Conservation (phyloP, 2,113 vertebrate species). For the Hyaena hyaena region DNA sequence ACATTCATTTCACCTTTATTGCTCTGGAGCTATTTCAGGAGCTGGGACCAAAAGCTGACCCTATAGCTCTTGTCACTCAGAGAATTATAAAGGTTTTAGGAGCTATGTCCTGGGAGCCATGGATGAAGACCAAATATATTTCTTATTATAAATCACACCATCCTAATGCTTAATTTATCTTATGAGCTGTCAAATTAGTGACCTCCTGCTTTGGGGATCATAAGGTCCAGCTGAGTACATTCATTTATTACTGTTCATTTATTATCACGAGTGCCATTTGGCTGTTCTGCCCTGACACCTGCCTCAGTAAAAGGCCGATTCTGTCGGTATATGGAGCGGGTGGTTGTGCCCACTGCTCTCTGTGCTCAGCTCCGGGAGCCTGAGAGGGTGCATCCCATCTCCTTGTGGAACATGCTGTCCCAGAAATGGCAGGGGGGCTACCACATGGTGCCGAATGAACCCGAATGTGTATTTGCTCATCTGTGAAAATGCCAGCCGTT, state of each 20-base stretch:
- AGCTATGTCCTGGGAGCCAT: neutral
- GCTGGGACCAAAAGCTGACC: neutral
- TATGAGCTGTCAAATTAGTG: neutral
- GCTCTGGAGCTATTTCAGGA: conserved; percentile 8
- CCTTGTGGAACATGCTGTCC: neutral
- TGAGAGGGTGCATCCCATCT: neutral
- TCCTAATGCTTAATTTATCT: neutral
- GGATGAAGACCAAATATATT: neutral
- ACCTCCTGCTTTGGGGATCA: neutral
- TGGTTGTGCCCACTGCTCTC: neutral
- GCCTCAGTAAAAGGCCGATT: neutral
- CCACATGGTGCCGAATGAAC: neutral
- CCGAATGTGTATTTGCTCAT: neutral
- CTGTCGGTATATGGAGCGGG: neutral
- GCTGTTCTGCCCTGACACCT: neutral
- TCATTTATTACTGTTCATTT: neutral
- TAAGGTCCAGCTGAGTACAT: neutral
- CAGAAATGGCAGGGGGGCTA: neutral
- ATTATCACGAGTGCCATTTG: neutral
- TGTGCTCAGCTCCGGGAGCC: neutral
- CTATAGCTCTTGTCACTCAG: neutral
- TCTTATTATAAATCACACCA: neutral
- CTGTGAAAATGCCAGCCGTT: neutral
- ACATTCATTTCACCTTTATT: neutral
- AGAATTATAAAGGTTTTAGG: neutral